Evolutionary conservation across 2,888 invertebrate species (phyloP).

Genomic region (Chymomyza fuscimana): DNA sequence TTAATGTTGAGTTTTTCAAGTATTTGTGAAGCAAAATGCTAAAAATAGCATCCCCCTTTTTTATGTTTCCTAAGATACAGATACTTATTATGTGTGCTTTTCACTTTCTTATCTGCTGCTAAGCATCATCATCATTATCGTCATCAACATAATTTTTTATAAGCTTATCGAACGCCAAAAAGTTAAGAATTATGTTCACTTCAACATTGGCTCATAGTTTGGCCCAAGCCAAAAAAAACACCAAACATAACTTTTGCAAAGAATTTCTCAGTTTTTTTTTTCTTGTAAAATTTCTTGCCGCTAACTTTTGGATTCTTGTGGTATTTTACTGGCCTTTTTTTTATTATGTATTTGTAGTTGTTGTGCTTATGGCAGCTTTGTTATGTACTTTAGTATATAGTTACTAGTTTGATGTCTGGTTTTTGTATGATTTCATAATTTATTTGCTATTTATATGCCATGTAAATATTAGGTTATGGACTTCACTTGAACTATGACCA

Average conservation of each 20-base stretch:
- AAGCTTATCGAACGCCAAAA: conserved; percentile 61
- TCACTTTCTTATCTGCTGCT: neutral
- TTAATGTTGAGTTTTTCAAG: neutral
- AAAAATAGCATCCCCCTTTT: neutral
- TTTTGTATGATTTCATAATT: conserved; percentile 25
- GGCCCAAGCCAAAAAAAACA: conserved; percentile 31
- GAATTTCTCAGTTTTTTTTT: conserved; percentile 27
- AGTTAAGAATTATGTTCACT: conserved; percentile 65
- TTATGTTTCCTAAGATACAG: neutral
- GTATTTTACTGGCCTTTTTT: neutral
- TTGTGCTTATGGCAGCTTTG: conserved; percentile 3
- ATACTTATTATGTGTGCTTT: neutral
- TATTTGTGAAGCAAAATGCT: neutral
- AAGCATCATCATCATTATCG: conserved; percentile 27
- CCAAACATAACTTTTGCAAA: conserved; percentile 44
- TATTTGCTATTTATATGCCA: conserved; percentile 14
- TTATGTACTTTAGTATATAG: neutral
- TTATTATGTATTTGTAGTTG: neutral
- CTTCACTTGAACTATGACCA: conserved; percentile 1
- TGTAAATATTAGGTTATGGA: conserved; percentile 35
- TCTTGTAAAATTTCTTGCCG: neutral
- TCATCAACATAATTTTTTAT: conserved; percentile 57
- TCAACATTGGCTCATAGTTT: conserved; percentile 60
- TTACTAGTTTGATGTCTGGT: neutral
- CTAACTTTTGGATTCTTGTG: neutral